phyloP scores from a whole-genome alignment of 1,140 invertebrate species.

The Hycleus phaleratus region DNA sequence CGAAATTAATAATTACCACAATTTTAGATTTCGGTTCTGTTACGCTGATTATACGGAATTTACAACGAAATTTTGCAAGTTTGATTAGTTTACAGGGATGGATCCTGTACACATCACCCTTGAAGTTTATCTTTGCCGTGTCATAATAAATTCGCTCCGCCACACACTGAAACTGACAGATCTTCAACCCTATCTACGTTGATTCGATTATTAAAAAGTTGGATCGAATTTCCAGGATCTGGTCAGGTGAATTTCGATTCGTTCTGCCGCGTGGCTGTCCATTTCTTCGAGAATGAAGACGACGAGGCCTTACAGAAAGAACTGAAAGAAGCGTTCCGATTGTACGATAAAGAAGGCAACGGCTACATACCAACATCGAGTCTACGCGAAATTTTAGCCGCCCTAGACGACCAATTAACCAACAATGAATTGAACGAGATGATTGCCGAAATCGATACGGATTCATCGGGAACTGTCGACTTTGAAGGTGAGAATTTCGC shows the following conservation, averaged over 20 bases:
- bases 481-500: slow-evolving; percentile 54
- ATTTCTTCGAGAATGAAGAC: slow-evolving; percentile 65
- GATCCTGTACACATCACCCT: too few species aligned
- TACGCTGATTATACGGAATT: too few species aligned
- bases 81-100: too few species aligned
- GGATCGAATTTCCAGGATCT: slow-evolving; percentile 43
- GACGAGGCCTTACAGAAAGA: slow-evolving; percentile 72
- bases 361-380: slow-evolving; percentile 77
- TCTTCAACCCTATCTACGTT: too few species aligned
- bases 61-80: too few species aligned
- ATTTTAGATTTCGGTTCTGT: too few species aligned
- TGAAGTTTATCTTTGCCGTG: too few species aligned
- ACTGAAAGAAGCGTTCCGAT: slow-evolving; percentile 65
- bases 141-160: too few species aligned
- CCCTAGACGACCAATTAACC: slow-evolving; percentile 72
- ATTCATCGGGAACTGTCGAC: slow-evolving; percentile 74
- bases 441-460: slow-evolving; percentile 77
- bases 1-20: too few species aligned
- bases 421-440: slow-evolving; percentile 75
- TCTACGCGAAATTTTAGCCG: slow-evolving; percentile 66
- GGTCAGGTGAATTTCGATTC: slow-evolving; percentile 60
- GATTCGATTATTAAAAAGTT: too few species aligned
- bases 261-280: slow-evolving; percentile 59
- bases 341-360: slow-evolving; percentile 71
- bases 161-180: too few species aligned